Evolutionary conservation across 2,113 vertebrate species (phyloP), one percentile per base, ranked within the genome.

Genomic region (Megaleporinus macrocephalus): DNA sequence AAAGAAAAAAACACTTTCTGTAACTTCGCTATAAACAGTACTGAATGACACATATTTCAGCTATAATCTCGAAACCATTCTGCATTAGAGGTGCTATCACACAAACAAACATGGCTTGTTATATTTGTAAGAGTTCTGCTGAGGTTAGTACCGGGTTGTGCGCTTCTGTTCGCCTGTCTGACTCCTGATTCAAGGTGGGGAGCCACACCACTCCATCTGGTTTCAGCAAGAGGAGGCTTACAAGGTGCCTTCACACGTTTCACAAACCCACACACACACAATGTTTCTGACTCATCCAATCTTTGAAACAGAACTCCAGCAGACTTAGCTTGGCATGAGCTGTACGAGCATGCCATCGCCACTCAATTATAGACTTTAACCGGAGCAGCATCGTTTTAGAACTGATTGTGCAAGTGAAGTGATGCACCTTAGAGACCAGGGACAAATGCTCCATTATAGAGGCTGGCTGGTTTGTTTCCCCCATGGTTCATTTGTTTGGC

Each of bases 401-500:
- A 72, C 70, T 70, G 41, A 76, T 84, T 82, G 73, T 73, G 49
- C 44, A 61, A 69, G 61, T 63, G 72, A 85, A 83, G 76, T 65
- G 53, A 73, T 80, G 81, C 83, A 81, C 73, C 86, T 80, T 75
- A 61, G 81, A 87, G 81, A 80, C 80, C 68, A 47, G 68, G 29
- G 79, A 85, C 78, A 78, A 83, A 76, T 61, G 65, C 73, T 72
- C 62, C 53, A 53, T 83, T 80, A 80, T 78, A 41, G 59, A 82
- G 41, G 66, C 80, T 83, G 69, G 27, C 69, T 85, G 80, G 30
- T 85, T 78, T 75, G 74, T 71, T 81, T 85, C 72, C 72, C 76
- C 73, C 47, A 81, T 59, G 81, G 61, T 72, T 85, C 74, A 81
- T 80, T 83, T 73, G 49, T 85, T 85, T 85, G 78, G 81, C 74